Base-by-base conservation (phyloP, 2,888 invertebrate species). In the Dioctria linearis region DNA sequence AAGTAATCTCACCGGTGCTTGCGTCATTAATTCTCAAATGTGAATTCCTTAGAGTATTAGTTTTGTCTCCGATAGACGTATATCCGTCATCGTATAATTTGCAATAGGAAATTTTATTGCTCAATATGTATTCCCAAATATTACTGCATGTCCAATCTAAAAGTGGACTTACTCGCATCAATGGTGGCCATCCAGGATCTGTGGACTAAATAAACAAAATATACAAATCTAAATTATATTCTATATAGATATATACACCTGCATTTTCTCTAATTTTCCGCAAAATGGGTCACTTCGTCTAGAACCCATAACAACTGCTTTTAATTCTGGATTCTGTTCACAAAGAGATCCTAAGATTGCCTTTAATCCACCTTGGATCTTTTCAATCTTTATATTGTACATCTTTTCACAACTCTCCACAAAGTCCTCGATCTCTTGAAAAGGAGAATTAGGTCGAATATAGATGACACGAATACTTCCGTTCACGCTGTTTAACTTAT, bases 251-350 rank as follows among this genome's bases (percentile, higher is more conserved):
- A 65, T 13, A 80, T 82, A 73, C 87, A 94, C 95, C 91, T 95
- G 92, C 90, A 96, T 94, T 82, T 90, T 89, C 54, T 91, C 87
- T 76, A 96, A 88, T 83, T 92, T 88, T 83, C 92, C 90, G 73
- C 95, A 93, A 86, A 93, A 93, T 0, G 98, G 98, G 90, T 99
- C 99, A 0, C 95, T 95, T 78, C 93, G 90, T 82, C 99, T 91
- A 4, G 95, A 96, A 6, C 99, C 99, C 95, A 99, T 96, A 4
- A 99, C 90, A 79, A 96, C 94, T 0, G 95, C 97, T 87, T 95
- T 94, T 43, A 98, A 90, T 69, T 91, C 87, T 0, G 88, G 88
- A 85, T 91, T 91, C 9, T 90, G 89, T 0, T 90, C 86, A 65
- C 95, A 89, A 80, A 98, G 88, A 57, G 90, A 89, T 11, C 88